Percentiles rank a stretch among this genome's conserved stretches.
These are phyloP conservation scores for Monodelphis domestica DNA, from an alignment of 2,797 vertebrate genomes.

Conservation along the genomic window DNA sequence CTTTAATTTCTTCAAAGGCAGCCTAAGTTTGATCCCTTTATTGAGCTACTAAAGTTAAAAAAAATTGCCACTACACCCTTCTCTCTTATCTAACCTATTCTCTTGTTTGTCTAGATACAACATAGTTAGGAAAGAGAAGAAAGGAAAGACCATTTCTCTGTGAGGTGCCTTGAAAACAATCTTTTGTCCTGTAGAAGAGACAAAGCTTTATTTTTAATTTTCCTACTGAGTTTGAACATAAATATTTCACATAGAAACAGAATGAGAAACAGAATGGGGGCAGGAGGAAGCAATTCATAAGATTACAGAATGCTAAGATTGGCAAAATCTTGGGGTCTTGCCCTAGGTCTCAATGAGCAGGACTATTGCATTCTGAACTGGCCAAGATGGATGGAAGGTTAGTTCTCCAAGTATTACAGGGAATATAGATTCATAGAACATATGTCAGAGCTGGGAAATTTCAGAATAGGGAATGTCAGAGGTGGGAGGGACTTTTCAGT, in stretches of 20 bases:
- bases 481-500: too few relatives aligned
- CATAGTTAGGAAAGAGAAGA: constrained; percentile 49
- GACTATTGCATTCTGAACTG: not conserved
- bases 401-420: not conserved
- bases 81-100: constrained; percentile 61
- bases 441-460: not conserved
- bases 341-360: not conserved
- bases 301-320: not conserved
- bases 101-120: not conserved
- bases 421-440: not conserved
- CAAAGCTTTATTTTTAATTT: not conserved
- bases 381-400: not conserved
- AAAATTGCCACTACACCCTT: constrained; percentile 57
- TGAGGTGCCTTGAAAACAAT: constrained; percentile 23
- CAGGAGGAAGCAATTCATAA: not conserved
- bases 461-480: not conserved
- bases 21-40: constrained; percentile 69
- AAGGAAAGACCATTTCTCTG: constrained; percentile 25
- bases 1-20: constrained; percentile 68
- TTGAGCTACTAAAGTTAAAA: constrained; percentile 65
- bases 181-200: not conserved
- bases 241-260: not conserved
- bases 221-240: not conserved
- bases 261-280: not conserved
- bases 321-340: not conserved